A percentile compares a stretch with the other conserved stretches of the same genome.
Conservation (phyloP, 2,888 invertebrate species). For the Nomada fabriciana region DNA sequence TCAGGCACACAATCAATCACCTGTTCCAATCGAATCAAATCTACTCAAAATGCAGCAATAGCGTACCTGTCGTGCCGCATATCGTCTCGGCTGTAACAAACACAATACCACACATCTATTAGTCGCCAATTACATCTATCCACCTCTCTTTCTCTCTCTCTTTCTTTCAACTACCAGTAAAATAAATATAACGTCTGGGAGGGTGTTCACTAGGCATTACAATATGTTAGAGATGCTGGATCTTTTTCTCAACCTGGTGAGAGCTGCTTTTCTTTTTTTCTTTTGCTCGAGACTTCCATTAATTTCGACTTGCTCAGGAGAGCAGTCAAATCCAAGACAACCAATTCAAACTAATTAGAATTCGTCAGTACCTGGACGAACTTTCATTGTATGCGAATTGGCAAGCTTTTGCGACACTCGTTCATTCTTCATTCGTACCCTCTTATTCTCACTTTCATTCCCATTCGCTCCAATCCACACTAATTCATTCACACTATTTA, state of each 20-base stretch:
- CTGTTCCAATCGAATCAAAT: slow-evolving; percentile 82
- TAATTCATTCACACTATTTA: no score
- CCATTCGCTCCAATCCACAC: not conserved
- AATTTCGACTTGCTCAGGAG: slow-evolving; percentile 69
- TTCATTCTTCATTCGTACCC: slow-evolving; percentile 19
- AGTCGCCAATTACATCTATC: slow-evolving; percentile 73
- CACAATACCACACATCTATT: slow-evolving; percentile 80
- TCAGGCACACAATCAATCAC: slow-evolving; percentile 84
- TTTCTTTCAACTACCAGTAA: slow-evolving; percentile 67
- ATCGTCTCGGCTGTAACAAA: slow-evolving; percentile 85
- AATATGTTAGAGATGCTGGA: slow-evolving; percentile 28
- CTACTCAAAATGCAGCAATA: slow-evolving; percentile 82
- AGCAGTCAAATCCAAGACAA: slow-evolving; percentile 79
- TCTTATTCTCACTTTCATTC: not conserved
- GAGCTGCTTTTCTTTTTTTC: not conserved
- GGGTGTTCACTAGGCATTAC: slow-evolving; percentile 70
- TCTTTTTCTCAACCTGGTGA: slow-evolving; percentile 9
- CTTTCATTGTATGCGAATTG: slow-evolving; percentile 51
- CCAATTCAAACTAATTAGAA: slow-evolving; percentile 68
- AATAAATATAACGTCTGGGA: slow-evolving; percentile 71
- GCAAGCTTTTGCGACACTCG: slow-evolving; percentile 50
- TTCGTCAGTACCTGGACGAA: slow-evolving; percentile 46
- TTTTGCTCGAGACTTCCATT: slow-evolving; percentile 22
- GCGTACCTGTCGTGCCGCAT: slow-evolving; percentile 84
- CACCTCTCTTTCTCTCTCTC: slow-evolving; percentile 52